Percentiles rank a stretch among this genome's conserved stretches.
These are phyloP conservation scores for Tetragonula clypearis DNA, from an alignment of 1,140 invertebrate genomes.

Conservation along the genomic window DNA sequence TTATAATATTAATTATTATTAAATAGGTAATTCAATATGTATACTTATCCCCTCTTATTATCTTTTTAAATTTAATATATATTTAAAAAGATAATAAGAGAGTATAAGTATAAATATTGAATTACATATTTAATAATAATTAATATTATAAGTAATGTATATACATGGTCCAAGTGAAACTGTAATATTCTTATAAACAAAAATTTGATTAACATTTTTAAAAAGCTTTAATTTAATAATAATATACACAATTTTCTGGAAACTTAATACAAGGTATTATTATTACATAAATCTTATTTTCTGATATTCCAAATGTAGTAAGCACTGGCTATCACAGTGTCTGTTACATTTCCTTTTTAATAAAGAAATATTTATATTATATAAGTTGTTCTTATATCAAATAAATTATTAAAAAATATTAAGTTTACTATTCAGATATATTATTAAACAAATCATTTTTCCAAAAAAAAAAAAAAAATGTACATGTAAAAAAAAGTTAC, in stretches of 20 bases:
- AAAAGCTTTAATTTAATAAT: background rate
- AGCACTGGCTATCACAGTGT: conserved; percentile 54
- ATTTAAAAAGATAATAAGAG: background rate
- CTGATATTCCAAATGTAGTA: conserved; percentile 18
- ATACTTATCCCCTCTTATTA: too few species aligned
- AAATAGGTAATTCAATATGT: too few species aligned
- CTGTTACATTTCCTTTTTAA: conserved; percentile 22
- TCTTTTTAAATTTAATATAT: background rate
- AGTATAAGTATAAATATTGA: conserved; percentile 1
- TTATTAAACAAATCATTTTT: background rate
- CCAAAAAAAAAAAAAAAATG: too few species aligned
- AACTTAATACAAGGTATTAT: conserved; percentile 23
- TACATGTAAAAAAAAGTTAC: background rate
- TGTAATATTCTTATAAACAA: background rate
- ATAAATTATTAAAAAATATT: background rate
- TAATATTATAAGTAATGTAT: background rate
- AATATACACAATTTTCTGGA: conserved; percentile 3
- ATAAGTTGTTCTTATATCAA: background rate
- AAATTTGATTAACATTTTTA: background rate
- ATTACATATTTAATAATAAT: background rate
- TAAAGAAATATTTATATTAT: background rate
- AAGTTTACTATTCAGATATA: background rate
- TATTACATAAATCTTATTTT: conserved; percentile 15
- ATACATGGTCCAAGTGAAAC: background rate
- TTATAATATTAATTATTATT: too few species aligned